These are phyloP conservation scores for Odontesthes bonariensis DNA, from an alignment of 2,113 vertebrate genomes.

Conservation along the genomic window DNA sequence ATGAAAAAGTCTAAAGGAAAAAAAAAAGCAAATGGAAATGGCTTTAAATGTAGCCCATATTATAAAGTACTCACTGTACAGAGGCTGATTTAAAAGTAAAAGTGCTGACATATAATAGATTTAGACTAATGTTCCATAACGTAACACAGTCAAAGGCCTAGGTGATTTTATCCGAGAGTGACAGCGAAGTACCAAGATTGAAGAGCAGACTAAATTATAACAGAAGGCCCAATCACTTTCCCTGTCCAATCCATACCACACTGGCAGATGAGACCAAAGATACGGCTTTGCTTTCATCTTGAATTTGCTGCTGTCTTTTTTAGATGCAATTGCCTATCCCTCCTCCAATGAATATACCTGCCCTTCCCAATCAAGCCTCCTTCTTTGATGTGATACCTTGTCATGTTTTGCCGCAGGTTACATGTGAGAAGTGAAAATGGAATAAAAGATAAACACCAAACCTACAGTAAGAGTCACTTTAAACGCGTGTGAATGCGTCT, in stretches of 20 bases:
- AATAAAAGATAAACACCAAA: constrained; percentile 44
- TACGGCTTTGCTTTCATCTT: constrained; percentile 63
- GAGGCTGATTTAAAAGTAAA: constrained; percentile 21
- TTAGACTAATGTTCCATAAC: constrained; percentile 32
- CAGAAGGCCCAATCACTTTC: constrained; percentile 54
- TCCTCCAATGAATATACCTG: constrained; percentile 53
- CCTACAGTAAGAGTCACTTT: constrained; percentile 15
- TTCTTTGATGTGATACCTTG: constrained; percentile 65
- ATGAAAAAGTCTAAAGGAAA: constrained; percentile 28
- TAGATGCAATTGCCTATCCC: constrained; percentile 61
- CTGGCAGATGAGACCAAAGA: constrained; percentile 64
- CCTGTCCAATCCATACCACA: constrained; percentile 47
- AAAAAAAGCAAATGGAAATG: constrained; percentile 29
- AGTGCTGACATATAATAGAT: constrained; percentile 41
- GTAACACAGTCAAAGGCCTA: constrained; percentile 18
- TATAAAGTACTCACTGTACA: constrained; percentile 5
- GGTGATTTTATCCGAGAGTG: constrained; percentile 25
- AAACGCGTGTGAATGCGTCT: neutral
- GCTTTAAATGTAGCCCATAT: constrained; percentile 7
- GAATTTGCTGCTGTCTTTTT: constrained; percentile 66
- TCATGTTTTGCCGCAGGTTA: constrained; percentile 50
- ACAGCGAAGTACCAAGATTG: constrained; percentile 42
- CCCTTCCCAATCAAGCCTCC: constrained; percentile 42
- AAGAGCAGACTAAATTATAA: constrained; percentile 58
- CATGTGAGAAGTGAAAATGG: constrained; percentile 40